phyloP scores from a whole-genome alignment of 2,888 invertebrate genomes.

The Platynereis dumerilii region DNA sequence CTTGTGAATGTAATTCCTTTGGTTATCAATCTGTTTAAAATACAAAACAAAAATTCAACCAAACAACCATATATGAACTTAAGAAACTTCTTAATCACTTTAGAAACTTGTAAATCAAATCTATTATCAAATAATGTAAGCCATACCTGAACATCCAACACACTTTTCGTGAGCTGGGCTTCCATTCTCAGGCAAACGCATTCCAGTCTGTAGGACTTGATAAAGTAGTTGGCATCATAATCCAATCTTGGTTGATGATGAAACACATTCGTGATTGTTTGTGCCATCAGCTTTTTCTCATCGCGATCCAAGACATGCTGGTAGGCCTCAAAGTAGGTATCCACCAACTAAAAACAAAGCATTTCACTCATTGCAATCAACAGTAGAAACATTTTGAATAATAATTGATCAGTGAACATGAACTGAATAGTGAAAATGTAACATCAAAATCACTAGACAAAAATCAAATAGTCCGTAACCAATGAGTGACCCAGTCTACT shows the following conservation, averaged over 20 bases:
- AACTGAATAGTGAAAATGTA: too few species aligned
- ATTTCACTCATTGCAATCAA: too few species aligned
- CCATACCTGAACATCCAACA: slow-evolving; percentile 59
- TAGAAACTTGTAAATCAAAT: too few species aligned
- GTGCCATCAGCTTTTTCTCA: slow-evolving; percentile 54
- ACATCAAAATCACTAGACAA: too few species aligned
- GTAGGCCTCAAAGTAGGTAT: slow-evolving; percentile 62
- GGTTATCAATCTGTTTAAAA: slow-evolving; percentile 51
- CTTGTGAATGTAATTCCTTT: slow-evolving; percentile 56
- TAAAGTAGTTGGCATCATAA: slow-evolving; percentile 54
- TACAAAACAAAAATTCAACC: too few species aligned
- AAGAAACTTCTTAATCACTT: not conserved
- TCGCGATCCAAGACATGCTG: slow-evolving; percentile 61
- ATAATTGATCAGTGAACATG: too few species aligned
- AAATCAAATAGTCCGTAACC: too few species aligned
- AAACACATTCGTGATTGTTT: slow-evolving; percentile 58
- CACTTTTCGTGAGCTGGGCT: slow-evolving; percentile 50
- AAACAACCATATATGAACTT: too few species aligned
- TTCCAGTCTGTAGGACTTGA: slow-evolving; percentile 57
- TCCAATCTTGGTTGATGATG: slow-evolving; percentile 57
- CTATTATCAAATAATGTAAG: not conserved
- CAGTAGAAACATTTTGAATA: too few species aligned
- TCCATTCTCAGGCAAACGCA: slow-evolving; percentile 53
- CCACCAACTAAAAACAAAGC: slow-evolving; percentile 51
- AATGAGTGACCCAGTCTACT: too few species aligned